Evolutionary conservation across 2,113 vertebrate species (phyloP), one percentile per base, ranked within the genome.

Genomic region (Scatophagus argus): DNA sequence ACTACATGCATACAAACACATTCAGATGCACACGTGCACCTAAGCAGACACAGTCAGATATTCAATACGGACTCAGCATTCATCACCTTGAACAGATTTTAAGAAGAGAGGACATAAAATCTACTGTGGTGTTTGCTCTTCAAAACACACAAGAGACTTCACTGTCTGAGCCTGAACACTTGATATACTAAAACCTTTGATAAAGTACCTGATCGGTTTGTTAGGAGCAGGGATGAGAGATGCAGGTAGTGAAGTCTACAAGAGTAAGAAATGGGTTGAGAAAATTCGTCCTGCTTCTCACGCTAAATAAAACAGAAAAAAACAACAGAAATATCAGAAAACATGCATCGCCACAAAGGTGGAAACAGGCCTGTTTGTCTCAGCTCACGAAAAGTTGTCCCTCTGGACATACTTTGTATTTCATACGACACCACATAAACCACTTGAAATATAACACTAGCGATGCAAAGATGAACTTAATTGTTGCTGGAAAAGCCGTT

Each of bases 41-140:
- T 31, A 32, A 23, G 59, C 41, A 59, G 31, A 63, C 25, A 66
- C 27, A 17, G 39, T 32, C 17, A 31, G 8, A 49, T 70, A 46
- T 47, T 52, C 51, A 76, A 66, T 41, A 75, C 36, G n/a, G 21
- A 74, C 47, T 71, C 38, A 63, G 52, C 49, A 47, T 19, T 32
- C 38, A 1, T 60, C 64, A 39, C 58, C 21, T 41, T 29, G 27
- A 58, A 44, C 47, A 6, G 8, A 54, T 47, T 70, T 34, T 49
- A 41, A 36, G 0, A 3, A 36, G 1, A 8, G 17, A 32, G 43
- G 38, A 31, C n/a, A 58, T 36, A 59, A 16, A 43, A 29, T 61
- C 39, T 32, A 23, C 39, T 8, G 51, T 7, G 16, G 19, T 23
- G 32, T 72, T 61, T 6, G 32, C 19, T 59, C 62, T 27, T 44